Conservation (phyloP, 2,888 invertebrate species). For the Drosophila subsilvestris region DNA sequence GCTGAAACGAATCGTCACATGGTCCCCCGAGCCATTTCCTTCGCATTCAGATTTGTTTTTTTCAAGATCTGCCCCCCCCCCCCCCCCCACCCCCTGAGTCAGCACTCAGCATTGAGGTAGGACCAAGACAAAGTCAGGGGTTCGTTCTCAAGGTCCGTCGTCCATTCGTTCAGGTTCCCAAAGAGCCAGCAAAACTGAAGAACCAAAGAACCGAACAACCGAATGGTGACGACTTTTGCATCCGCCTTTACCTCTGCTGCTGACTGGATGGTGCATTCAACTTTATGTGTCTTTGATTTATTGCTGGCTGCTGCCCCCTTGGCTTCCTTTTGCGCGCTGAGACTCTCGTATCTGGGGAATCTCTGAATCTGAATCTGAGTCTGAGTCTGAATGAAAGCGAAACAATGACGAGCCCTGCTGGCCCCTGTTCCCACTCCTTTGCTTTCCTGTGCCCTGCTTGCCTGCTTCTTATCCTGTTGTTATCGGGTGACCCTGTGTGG, state of each 20-base stretch:
- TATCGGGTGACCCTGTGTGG: constrained; percentile 30
- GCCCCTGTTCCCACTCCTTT: background rate
- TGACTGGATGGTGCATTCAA: constrained; percentile 68
- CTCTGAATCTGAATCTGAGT: constrained; percentile 26
- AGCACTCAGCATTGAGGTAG: constrained; percentile 62
- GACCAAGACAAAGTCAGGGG: constrained; percentile 40
- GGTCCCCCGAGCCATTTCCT: constrained; percentile 19
- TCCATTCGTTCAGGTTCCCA: constrained; percentile 59
- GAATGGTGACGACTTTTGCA: constrained; percentile 70
- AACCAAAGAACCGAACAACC: background rate
- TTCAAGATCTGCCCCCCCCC: constrained; percentile 47
- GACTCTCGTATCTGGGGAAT: constrained; percentile 35
- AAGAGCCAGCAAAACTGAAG: constrained; percentile 7
- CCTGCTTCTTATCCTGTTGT: constrained; percentile 13
- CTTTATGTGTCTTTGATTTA: constrained; percentile 78
- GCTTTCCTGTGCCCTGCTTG: constrained; percentile 10
- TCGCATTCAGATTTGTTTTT: constrained; percentile 67
- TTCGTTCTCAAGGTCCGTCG: constrained; percentile 50
- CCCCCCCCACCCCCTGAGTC: constrained; percentile 6
- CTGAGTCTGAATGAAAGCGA: constrained; percentile 76
- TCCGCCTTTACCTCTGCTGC: constrained; percentile 55
- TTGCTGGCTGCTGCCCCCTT: constrained; percentile 58
- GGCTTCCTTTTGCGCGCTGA: constrained; percentile 24
- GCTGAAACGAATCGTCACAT: constrained; percentile 68
- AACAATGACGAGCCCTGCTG: constrained; percentile 73